Base-by-base conservation (phyloP, 2,888 invertebrate species). In the Lycia hirtaria region DNA sequence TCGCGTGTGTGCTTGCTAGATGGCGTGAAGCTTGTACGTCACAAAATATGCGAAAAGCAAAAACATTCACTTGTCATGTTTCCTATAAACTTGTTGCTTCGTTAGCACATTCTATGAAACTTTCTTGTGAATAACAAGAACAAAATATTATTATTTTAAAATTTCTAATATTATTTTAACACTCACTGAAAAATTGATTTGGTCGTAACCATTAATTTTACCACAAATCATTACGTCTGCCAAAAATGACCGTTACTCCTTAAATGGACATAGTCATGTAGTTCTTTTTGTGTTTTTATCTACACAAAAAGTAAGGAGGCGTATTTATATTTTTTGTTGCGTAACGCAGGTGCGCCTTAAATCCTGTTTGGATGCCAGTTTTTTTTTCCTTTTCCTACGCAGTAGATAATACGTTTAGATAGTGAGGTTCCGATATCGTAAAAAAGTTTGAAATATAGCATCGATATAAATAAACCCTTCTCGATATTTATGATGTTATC, bases 311-410 rank as follows among this genome's bases (percentile, higher is more conserved):
- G 63, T 63, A 22, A 24, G 24, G 59, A 64, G 68, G 68, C 67
- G 64, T 75, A 69, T 75, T 76, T 74, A 69, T 71, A 65, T 81
- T 81, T 83, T 80, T 80, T 78, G 77, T 80, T 74, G 87, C 83
- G 87, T 87, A 88, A 85, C 83, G 82, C 86, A 86, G 87, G 87
- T 88, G 87, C 81, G 73, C 67, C 69, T 49, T 45, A 22, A 64
- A 69, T 80, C 76, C 74, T 77, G 72, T 72, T 77, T 72, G 67
- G 67, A 67, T 69, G 71, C 71, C 72, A 74, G 57, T 70, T 69
- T 78, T 77, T 78, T 79, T 73, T 60, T 56, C 12, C 14, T 3
- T 43, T 44, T 30, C 20, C 22, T 43, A 33, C 51, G 41, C 35
- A 40, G 45, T 58, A 59, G 62, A 65, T 65, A 59, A 58, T 60